Percentiles rank a stretch among this genome's conserved stretches.
These are phyloP conservation scores for Pocillopora damicornis DNA, from an alignment of 64 coral and sea anemone genomes.

Conservation along the genomic window DNA sequence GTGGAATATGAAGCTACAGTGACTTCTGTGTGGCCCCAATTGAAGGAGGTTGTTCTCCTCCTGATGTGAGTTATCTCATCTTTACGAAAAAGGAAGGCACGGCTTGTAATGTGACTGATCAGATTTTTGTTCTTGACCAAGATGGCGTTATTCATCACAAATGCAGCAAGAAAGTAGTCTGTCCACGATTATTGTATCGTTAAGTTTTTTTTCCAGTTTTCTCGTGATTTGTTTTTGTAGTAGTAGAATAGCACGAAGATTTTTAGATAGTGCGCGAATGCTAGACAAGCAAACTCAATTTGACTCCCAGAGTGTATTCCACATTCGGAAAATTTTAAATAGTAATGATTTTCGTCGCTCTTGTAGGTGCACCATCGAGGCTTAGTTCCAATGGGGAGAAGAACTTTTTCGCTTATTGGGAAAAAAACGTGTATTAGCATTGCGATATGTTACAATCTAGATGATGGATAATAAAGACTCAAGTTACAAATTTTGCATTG, in stretches of 20 bases:
- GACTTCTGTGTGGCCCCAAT: conserved; percentile 28
- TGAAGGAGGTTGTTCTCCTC: conserved; percentile 14
- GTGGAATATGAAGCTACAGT: conserved; percentile 38
- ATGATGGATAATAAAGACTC: no score
- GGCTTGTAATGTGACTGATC: conserved; percentile 19
- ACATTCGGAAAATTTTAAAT: no score
- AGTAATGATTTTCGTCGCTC: no score
- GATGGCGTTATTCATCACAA: conserved; percentile 40
- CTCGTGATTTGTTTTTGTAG: background rate
- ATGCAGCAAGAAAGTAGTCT: conserved; percentile 48
- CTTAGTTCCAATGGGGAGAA: no score
- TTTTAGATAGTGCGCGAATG: background rate
- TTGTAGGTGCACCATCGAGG: no score
- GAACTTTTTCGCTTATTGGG: no score
- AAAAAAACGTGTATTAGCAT: no score
- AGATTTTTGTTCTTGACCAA: conserved; percentile 27
- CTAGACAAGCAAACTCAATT: no score
- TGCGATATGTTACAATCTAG: no score
- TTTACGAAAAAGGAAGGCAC: conserved; percentile 23
- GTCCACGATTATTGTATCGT: background rate
- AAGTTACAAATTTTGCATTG: no score
- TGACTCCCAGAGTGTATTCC: no score
- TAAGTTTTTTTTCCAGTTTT: background rate
- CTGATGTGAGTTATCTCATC: conserved; percentile 8
- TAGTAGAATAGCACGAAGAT: background rate